Evolutionary conservation across 1,140 invertebrate genomes (phyloP).

Genomic region (Eupeodes corollae): DNA sequence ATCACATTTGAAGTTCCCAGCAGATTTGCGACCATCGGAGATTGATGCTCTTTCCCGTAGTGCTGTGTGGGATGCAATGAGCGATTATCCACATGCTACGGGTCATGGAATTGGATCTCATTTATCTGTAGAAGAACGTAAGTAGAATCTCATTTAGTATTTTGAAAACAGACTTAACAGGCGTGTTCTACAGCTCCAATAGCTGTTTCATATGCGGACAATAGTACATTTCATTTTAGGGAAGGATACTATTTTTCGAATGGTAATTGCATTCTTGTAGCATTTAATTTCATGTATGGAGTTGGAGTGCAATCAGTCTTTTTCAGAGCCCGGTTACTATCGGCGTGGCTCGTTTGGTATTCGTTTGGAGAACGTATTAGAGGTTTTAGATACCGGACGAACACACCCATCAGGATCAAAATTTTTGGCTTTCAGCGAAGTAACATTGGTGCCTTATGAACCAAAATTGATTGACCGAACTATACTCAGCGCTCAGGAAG

Average conservation of each 20-base stretch:
- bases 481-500: constrained; percentile 63
- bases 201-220: constrained; percentile 45
- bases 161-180: neutral
- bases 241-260: constrained; percentile 78
- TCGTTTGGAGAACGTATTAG: constrained; percentile 82
- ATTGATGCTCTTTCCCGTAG: constrained; percentile 65
- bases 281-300: too few species aligned
- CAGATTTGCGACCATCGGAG: constrained; percentile 49
- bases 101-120: constrained; percentile 86
- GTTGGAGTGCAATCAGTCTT: neutral
- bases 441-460: constrained; percentile 88
- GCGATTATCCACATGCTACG: constrained; percentile 78
- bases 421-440: constrained; percentile 63
- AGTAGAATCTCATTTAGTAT: constrained; percentile 6
- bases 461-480: constrained; percentile 73
- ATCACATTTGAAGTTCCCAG: constrained; percentile 54
- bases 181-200: constrained; percentile 53
- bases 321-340: constrained; percentile 66
- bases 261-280: constrained; percentile 42
- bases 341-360: constrained; percentile 80
- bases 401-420: constrained; percentile 38
- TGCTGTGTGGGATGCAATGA: constrained; percentile 66
- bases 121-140: constrained; percentile 41
- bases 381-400: constrained; percentile 55
- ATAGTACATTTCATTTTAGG: constrained; percentile 48